Base-by-base conservation (phyloP, 2,113 vertebrate genomes). In the Pedionomus torquatus region DNA sequence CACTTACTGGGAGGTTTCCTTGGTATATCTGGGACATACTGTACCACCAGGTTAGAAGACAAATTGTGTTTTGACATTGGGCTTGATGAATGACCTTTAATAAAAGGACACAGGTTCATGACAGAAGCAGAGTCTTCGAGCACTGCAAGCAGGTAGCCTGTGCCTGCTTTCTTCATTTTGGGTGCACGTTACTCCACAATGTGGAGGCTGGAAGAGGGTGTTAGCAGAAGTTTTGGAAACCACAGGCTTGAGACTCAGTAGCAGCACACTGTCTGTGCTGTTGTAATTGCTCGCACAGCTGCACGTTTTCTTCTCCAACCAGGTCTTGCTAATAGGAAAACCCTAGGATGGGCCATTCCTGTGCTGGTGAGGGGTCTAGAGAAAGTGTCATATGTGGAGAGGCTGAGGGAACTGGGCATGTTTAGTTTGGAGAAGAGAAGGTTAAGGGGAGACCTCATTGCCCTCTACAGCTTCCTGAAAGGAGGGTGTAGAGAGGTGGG, bases 1-100 rank as follows among this genome's bases (percentile, higher is more conserved):
- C 52, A 44, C n/a, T 48, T 77, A 55, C 33, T 57, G 58, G 80
- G 92, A 95, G 46, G 61, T 81, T 95, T 95, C 61, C 24, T 70
- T 41, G 52, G 52, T 37, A 72, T 30, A 20, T 51, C 55, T 88
- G 86, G 83, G 85, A 60, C 46, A 44, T 61, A 92, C 15, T 75
- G 78, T 78, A 68, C 52, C 83, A 51, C 11, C 43, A 60, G 60
- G 63, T 90, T 49, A 74, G 79, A 92, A 69, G 92, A 87, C 77
- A 88, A 81, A 52, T 33, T 94, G 78, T 76, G 54, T 95, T 35
- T 84, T 87, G 74, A 51, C 54, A 39, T 84, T 23, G 14, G 46
- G 26, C 21, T 69, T 61, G 54, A 72, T 49, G 61, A 89, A 76
- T 89, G 86, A 96, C 89, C 92, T 96, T 94, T 95, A 89, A 63